These are phyloP conservation scores for Papilio gigon DNA, from an alignment of 2,888 invertebrate species.

Conservation along the genomic window DNA sequence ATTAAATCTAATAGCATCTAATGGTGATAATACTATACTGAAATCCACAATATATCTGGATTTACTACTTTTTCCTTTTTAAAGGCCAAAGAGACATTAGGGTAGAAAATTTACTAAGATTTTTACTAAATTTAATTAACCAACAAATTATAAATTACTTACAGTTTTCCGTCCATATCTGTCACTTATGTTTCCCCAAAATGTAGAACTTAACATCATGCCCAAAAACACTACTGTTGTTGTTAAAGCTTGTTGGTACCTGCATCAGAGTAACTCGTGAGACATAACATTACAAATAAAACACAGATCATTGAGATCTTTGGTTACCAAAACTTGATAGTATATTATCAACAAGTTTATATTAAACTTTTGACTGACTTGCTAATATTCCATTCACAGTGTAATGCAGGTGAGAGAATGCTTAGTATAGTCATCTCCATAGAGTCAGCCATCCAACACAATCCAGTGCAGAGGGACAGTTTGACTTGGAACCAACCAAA, in stretches of 20 bases:
- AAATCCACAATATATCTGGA: too few species aligned
- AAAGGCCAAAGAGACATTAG: too few species aligned
- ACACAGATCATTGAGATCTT: too few species aligned
- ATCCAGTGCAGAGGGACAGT: conserved; percentile 90
- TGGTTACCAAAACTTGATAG: too few species aligned
- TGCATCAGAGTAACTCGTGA: conserved; percentile 51
- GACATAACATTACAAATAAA: conserved; percentile 13
- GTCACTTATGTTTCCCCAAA: conserved; percentile 98
- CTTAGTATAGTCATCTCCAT: conserved; percentile 99
- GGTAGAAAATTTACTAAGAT: too few species aligned
- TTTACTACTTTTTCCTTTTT: too few species aligned
- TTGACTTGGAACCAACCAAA: conserved; percentile 96
- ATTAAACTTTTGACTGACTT: conserved; percentile 65
- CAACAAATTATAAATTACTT: conserved; percentile 54
- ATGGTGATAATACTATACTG: too few species aligned
- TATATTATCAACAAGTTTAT: not conserved
- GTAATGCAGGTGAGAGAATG: conserved; percentile 95
- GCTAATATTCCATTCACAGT: conserved; percentile 96
- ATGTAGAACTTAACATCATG: conserved; percentile 98
- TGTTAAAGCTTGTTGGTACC: conserved; percentile 95
- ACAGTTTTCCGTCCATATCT: conserved; percentile 94
- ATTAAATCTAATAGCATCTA: too few species aligned
- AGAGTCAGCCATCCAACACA: conserved; percentile 98
- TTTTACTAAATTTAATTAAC: not conserved
- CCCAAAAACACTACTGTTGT: conserved; percentile 97